A percentile compares a stretch with the other conserved stretches of the same genome.
Conservation (phyloP, 2,113 vertebrate genomes). For the Microtus richardsoni region DNA sequence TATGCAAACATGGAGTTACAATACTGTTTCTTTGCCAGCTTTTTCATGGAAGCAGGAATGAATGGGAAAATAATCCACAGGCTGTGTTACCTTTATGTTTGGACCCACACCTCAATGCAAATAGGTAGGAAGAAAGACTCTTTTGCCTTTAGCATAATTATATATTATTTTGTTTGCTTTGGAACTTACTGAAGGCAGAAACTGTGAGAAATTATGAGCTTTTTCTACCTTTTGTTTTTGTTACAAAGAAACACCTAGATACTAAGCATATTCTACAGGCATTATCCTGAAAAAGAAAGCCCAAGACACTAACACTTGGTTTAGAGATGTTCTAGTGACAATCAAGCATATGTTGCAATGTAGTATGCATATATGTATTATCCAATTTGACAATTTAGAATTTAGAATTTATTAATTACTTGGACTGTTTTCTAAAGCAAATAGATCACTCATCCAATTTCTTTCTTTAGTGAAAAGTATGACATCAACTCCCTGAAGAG, state of each 20-base stretch:
- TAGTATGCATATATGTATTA: neutral
- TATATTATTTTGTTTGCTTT: neutral
- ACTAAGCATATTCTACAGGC: neutral
- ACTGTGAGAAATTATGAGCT: neutral
- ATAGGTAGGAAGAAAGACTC: neutral
- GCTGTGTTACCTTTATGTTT: neutral
- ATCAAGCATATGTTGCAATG: neutral
- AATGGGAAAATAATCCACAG: neutral
- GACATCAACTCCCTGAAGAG: neutral
- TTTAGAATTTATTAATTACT: neutral
- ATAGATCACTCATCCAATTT: neutral
- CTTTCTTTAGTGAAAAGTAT: neutral
- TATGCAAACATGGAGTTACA: neutral
- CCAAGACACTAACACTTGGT: neutral
- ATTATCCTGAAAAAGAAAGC: neutral
- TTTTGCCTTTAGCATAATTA: neutral
- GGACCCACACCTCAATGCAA: neutral
- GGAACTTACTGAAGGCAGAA: neutral
- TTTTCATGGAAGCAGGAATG: neutral
- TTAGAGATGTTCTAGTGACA: neutral
- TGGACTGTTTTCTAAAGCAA: neutral
- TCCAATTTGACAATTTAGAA: neutral
- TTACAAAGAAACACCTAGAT: neutral
- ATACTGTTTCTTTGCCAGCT: neutral
- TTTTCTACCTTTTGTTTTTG: neutral